These are phyloP conservation scores for Pteronotus mesoamericanus DNA, from an alignment of 2,797 vertebrate genomes.

Conservation along the genomic window DNA sequence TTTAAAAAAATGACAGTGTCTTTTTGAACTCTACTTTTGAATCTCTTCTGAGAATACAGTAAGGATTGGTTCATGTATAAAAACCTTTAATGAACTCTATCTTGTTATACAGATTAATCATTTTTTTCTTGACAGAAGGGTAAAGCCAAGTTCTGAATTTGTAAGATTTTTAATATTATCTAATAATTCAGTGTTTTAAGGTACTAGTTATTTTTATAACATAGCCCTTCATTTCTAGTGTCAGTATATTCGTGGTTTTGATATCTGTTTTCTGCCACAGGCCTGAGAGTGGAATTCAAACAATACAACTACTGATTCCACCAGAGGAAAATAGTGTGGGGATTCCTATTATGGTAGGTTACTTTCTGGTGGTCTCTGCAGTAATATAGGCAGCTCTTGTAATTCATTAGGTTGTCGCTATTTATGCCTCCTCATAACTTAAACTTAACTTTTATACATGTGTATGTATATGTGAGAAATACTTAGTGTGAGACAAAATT, in stretches of 20 bases:
- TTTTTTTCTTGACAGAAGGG: neutral
- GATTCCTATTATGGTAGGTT: slow-evolving; percentile 51
- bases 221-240: slow-evolving; percentile 34
- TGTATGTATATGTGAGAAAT: neutral
- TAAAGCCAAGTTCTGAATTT: slow-evolving; percentile 39
- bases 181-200: slow-evolving; percentile 8
- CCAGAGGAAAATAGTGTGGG: slow-evolving; percentile 58
- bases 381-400: slow-evolving; percentile 6
- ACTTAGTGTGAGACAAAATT: neutral
- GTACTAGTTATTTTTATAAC: neutral
- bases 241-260: slow-evolving; percentile 53
- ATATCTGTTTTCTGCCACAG: slow-evolving; percentile 61
- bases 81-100: neutral
- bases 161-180: slow-evolving; percentile 33
- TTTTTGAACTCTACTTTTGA: neutral
- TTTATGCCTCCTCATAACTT: neutral
- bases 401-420: slow-evolving; percentile 30
- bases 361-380: slow-evolving; percentile 39
- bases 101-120: neutral
- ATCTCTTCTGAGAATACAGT: neutral
- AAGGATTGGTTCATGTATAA: slow-evolving; percentile 25
- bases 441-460: neutral
- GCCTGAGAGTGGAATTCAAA: slow-evolving; percentile 60
- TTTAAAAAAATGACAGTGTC: neutral
- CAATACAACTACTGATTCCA: slow-evolving; percentile 54